Evolutionary conservation across 2,888 invertebrate species (phyloP).

Genomic region (Meiosimyza decipiens): DNA sequence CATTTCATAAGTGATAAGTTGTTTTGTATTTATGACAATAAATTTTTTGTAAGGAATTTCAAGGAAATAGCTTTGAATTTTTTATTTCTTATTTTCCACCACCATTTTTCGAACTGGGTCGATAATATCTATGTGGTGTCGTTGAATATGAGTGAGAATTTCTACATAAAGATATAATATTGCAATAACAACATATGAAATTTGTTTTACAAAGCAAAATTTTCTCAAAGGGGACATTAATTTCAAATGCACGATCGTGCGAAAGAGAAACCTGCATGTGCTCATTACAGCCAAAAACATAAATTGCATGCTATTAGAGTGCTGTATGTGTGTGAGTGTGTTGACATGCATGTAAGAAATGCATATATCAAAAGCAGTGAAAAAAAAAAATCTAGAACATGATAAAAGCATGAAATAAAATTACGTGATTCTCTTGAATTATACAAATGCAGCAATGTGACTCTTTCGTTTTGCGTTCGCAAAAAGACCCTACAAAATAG

Average conservation of each 20-base stretch:
- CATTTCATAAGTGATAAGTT: too few species aligned
- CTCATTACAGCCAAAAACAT: too few species aligned
- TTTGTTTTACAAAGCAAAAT: constrained; percentile 8
- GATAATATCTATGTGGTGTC: too few species aligned
- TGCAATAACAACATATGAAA: constrained; percentile 4
- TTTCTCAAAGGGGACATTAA: background rate
- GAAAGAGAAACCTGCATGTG: background rate
- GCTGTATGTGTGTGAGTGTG: too few species aligned
- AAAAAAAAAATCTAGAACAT: background rate
- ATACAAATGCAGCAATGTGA: background rate
- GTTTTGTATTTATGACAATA: too few species aligned
- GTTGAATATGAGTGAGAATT: background rate
- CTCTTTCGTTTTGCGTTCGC: too few species aligned
- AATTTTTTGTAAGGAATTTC: too few species aligned
- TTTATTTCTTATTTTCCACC: too few species aligned
- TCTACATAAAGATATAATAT: too few species aligned
- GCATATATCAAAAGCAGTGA: background rate
- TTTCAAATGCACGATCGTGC: background rate
- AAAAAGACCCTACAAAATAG: background rate
- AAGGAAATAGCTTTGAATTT: too few species aligned
- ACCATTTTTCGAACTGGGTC: too few species aligned
- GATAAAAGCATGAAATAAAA: constrained; percentile 5
- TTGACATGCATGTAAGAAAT: background rate
- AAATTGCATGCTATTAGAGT: too few species aligned
- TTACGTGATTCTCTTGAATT: background rate